Conservation (phyloP, 2,797 vertebrate genomes). For the Lutjanus argentimaculatus region DNA sequence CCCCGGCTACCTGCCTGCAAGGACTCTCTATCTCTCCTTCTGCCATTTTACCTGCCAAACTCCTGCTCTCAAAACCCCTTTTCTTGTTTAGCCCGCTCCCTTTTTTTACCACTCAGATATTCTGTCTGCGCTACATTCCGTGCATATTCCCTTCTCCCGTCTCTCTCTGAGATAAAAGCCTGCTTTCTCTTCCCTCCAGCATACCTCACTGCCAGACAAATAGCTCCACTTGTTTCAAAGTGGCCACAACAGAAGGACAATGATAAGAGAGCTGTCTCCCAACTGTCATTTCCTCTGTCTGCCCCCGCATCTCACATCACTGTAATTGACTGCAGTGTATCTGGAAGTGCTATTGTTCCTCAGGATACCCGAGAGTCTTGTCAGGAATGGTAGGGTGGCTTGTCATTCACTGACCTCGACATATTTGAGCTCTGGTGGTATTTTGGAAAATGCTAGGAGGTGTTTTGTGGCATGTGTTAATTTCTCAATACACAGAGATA, state of each 20-base stretch:
- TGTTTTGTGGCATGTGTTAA: constrained; percentile 50
- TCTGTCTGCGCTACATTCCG: constrained; percentile 39
- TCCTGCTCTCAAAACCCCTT: constrained; percentile 20
- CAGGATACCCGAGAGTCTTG: constrained; percentile 67
- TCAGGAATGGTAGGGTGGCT: constrained; percentile 63
- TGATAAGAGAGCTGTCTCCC: constrained; percentile 80
- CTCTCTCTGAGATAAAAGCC: constrained; percentile 61
- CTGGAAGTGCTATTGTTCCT: constrained; percentile 69
- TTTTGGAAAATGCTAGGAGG: constrained; percentile 58
- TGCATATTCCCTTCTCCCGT: constrained; percentile 47
- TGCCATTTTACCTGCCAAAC: constrained; percentile 57
- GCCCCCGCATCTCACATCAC: constrained; percentile 72
- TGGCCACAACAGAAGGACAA: constrained; percentile 78
- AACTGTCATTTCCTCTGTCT: constrained; percentile 78
- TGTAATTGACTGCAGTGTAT: constrained; percentile 79
- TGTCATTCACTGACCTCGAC: constrained; percentile 79
- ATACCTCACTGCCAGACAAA: constrained; percentile 76
- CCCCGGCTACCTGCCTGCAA: constrained; percentile 51
- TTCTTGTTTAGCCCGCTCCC: constrained; percentile 44
- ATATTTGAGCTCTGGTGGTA: constrained; percentile 49
- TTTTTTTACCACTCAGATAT: constrained; percentile 47
- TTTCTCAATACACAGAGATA: constrained; percentile 32
- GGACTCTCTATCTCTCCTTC: constrained; percentile 46
- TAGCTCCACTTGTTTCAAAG: constrained; percentile 79
- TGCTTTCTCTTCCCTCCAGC: constrained; percentile 51